Conservation (phyloP, 2,888 invertebrate genomes). For the Alcis repandata region DNA sequence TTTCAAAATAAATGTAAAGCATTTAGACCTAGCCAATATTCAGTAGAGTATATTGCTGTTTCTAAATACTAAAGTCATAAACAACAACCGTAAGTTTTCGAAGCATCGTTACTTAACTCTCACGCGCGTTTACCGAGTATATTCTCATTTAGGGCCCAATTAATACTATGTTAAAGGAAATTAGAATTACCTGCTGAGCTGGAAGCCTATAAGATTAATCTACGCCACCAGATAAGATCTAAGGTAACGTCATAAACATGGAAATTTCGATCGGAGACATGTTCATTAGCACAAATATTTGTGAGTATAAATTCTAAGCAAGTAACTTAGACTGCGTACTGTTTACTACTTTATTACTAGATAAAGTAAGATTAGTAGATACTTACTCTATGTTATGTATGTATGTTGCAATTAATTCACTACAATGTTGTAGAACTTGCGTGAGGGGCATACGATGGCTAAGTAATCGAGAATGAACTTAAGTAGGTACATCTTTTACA, state of each 20-base stretch:
- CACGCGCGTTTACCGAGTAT: too few species aligned
- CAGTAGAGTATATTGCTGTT: too few species aligned
- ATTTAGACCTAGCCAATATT: too few species aligned
- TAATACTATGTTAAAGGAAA: constrained; percentile 14
- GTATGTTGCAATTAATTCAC: constrained; percentile 21
- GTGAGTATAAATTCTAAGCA: constrained; percentile 23
- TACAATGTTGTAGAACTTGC: constrained; percentile 14
- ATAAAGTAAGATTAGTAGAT: constrained; percentile 16
- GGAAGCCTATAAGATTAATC: constrained; percentile 24
- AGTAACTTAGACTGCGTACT: constrained; percentile 11
- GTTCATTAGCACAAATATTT: constrained; percentile 43
- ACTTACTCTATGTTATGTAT: too few species aligned
- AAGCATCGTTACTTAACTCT: not conserved
- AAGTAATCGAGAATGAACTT: too few species aligned
- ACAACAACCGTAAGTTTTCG: too few species aligned
- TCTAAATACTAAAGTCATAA: too few species aligned
- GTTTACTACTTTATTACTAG: constrained; percentile 3
- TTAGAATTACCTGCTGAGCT: constrained; percentile 20
- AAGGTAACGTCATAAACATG: constrained; percentile 35
- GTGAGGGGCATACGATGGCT: too few species aligned
- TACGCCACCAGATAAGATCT: constrained; percentile 31
- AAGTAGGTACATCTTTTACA: too few species aligned
- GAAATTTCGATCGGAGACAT: constrained; percentile 33
- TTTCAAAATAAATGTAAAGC: too few species aligned
- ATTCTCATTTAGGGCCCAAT: constrained; percentile 5